Percentiles rank a stretch among this genome's conserved stretches.
phyloP scores from a whole-genome alignment of 2,888 invertebrate genomes.

The Apodemia mormo region DNA sequence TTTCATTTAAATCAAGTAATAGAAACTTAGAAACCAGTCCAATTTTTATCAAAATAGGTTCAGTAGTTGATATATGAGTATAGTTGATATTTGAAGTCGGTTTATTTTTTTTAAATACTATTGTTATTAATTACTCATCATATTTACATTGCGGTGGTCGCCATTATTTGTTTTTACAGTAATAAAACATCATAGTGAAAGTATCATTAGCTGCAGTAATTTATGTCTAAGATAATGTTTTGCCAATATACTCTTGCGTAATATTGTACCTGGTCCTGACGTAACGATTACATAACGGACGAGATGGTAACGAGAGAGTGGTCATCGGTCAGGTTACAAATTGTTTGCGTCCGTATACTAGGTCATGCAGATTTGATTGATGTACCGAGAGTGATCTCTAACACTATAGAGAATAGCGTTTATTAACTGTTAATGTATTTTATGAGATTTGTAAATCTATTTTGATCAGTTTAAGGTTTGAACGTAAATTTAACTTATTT shows the following conservation, averaged over 20 bases:
- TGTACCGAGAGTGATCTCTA: not conserved
- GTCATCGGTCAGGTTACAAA: constrained; percentile 50
- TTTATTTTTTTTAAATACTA: too few species aligned
- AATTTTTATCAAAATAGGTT: too few species aligned
- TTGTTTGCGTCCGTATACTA: constrained; percentile 49
- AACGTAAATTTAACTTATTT: too few species aligned
- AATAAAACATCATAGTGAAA: not conserved
- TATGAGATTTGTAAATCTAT: too few species aligned
- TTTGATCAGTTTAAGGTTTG: too few species aligned
- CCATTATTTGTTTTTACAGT: not conserved
- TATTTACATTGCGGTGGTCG: too few species aligned
- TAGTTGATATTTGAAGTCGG: too few species aligned
- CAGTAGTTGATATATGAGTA: too few species aligned
- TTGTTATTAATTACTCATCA: too few species aligned
- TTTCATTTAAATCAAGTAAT: too few species aligned
- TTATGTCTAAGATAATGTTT: not conserved
- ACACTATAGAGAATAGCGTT: not conserved
- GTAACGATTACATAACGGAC: constrained; percentile 58
- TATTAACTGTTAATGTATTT: too few species aligned
- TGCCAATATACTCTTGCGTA: not conserved
- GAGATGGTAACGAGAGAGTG: constrained; percentile 45
- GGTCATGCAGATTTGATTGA: constrained; percentile 51
- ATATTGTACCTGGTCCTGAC: constrained; percentile 27
- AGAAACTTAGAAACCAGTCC: too few species aligned
- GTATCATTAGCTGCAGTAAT: not conserved